Percentiles rank a stretch among this genome's conserved stretches.
phyloP scores from a whole-genome alignment of 2,888 invertebrate genomes.

The Watsonalla cultraria region DNA sequence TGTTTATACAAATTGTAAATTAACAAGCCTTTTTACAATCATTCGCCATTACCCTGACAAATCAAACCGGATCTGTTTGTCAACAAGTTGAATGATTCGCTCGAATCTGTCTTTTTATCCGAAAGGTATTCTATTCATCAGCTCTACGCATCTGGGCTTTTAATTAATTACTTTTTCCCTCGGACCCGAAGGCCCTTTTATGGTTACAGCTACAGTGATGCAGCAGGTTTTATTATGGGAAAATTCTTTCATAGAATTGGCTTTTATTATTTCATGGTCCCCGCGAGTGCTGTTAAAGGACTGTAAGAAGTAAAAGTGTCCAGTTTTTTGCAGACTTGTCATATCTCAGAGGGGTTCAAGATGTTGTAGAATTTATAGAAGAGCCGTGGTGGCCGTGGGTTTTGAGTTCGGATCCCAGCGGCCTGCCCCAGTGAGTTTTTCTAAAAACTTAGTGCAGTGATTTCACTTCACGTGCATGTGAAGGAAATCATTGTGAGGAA shows the following conservation, averaged over 20 bases:
- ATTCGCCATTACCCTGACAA: not conserved
- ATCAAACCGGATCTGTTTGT: constrained; percentile 1
- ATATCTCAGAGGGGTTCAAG: too few relatives aligned
- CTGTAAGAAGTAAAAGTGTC: too few relatives aligned
- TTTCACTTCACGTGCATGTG: too few relatives aligned
- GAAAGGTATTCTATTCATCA: constrained; percentile 15
- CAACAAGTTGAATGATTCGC: constrained; percentile 41
- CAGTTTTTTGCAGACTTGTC: too few relatives aligned
- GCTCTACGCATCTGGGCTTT: not conserved
- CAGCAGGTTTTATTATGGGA: not conserved
- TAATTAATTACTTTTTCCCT: not conserved
- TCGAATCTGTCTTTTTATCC: constrained; percentile 26
- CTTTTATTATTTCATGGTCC: not conserved
- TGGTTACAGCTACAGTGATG: not conserved
- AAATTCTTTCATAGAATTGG: not conserved
- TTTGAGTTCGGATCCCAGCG: too few relatives aligned
- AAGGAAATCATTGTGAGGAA: too few relatives aligned
- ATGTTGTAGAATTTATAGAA: too few relatives aligned
- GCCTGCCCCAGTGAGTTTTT: too few relatives aligned
- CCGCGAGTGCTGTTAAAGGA: not conserved
- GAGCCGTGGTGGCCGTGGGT: too few relatives aligned
- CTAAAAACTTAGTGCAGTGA: too few relatives aligned
- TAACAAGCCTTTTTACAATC: not conserved
- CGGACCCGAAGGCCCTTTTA: not conserved
- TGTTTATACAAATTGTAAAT: not conserved